Evolutionary conservation across 2,113 vertebrate species (phyloP), one percentile per base, ranked within the genome.

Genomic region (Castor canadensis): DNA sequence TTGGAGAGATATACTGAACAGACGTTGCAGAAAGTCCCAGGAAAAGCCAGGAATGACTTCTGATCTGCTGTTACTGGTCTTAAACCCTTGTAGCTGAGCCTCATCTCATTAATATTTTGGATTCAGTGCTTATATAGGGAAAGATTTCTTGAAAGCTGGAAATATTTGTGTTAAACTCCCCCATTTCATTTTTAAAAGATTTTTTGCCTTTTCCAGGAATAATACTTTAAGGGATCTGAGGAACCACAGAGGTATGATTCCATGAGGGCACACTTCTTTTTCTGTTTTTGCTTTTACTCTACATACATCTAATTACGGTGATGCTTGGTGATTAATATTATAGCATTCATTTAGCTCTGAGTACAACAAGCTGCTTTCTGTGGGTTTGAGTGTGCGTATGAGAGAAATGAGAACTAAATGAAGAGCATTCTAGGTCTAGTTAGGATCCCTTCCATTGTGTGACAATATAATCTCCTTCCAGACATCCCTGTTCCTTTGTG

Each of bases 21-120:
- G 95, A 93, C 81, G 95, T 96, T 96, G 92, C 72, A 87, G 89
- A 96, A 95, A 95, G 82, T 91, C 96, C 96, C 94, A 75, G 30
- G 96, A 97, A 97, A 98, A 98, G 96, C 95, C 97, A 97, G 82
- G 66, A 95, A 43, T 58, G 88, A 54, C 94, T 98, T 98, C 92
- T 98, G 95, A 95, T 75, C 94, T n/a, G 43, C 43, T 95, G 26
- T 94, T 97, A 94, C 8, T 95, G 73, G 82, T 95, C 96, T 97
- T 97, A 97, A 97, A 83, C 81, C 89, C 90, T 98, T 97, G 52
- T 94, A 47, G 95, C 89, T 88, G 89, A 84, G 28, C 8, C 32
- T 87, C 54, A 58, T 13, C 40, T 11, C 16, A 56, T 87, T 87
- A 91, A 52, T 6, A 58, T 96, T 87, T 79, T 88, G 81, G 73